Conservation (phyloP, 2,113 vertebrate genomes). For the Crocuta crocuta region DNA sequence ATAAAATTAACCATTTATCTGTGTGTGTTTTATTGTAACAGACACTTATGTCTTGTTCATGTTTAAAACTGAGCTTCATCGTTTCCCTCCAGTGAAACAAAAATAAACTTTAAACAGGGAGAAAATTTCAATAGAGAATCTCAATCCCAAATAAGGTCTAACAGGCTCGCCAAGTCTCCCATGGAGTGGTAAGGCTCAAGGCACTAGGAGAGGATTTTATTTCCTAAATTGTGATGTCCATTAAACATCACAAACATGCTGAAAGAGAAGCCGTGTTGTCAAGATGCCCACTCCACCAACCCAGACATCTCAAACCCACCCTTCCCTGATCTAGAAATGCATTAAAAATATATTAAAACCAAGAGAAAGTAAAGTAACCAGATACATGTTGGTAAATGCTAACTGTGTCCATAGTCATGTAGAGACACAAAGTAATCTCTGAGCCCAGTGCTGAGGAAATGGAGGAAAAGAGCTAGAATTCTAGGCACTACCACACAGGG, state of each 20-base stretch:
- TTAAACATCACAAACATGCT: neutral
- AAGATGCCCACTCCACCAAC: neutral
- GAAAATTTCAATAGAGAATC: neutral
- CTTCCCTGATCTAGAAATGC: neutral
- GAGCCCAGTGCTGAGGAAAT: neutral
- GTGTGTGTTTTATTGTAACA: neutral
- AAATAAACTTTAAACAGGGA: neutral
- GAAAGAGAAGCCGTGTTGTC: neutral
- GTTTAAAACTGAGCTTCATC: neutral
- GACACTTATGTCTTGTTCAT: neutral
- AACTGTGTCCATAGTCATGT: neutral
- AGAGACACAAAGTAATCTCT: neutral
- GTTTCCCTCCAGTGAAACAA: neutral
- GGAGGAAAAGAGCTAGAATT: neutral
- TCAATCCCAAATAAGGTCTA: too few relatives aligned
- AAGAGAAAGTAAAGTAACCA: neutral
- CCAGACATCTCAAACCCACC: neutral
- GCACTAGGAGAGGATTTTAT: neutral
- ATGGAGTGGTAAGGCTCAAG: neutral
- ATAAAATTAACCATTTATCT: neutral
- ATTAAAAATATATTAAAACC: neutral
- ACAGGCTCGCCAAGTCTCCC: neutral
- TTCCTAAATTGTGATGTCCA: neutral
- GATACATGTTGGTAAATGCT: neutral
- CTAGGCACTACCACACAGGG: rapidly evolving